These are phyloP conservation scores for Plutella xylostella DNA, from an alignment of 2,888 invertebrate species.

Conservation along the genomic window DNA sequence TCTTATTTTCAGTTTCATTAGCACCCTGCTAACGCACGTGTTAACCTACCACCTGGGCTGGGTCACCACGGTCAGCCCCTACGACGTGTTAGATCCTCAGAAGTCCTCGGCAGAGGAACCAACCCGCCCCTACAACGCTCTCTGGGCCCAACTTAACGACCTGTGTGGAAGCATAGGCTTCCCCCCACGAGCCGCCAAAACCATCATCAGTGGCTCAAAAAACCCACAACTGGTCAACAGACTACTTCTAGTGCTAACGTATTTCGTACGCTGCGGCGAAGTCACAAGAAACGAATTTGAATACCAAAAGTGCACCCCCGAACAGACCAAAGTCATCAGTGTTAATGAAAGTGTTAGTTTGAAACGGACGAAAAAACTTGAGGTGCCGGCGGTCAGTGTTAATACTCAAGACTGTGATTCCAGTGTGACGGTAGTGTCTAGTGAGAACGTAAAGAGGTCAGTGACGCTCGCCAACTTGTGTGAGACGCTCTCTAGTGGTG, in stretches of 20 bases:
- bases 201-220: constrained; percentile 79
- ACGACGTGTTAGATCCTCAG: constrained; percentile 42
- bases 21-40: constrained; percentile 88
- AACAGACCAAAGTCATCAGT: not conserved
- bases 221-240: constrained; percentile 77
- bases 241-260: constrained; percentile 83
- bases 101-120: constrained; percentile 43
- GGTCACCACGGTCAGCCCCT: constrained; percentile 82
- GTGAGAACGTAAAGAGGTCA: constrained; percentile 43
- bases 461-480: constrained; percentile 43
- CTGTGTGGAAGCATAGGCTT: constrained; percentile 87
- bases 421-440: constrained; percentile 32
- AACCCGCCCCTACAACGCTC: constrained; percentile 80
- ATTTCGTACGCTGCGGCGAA: constrained; percentile 87
- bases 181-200: constrained; percentile 81
- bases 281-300: constrained; percentile 65
- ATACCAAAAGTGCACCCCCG: constrained; percentile 26
- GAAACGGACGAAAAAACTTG: constrained; percentile 8
- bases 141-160: constrained; percentile 92
- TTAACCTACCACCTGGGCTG: constrained; percentile 92
- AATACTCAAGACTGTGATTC: constrained; percentile 36
- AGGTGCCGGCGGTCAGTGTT: constrained; percentile 27
- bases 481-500: constrained; percentile 47
- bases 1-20: constrained; percentile 82
- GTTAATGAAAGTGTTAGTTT: not conserved